Base-by-base conservation (phyloP, 2,113 vertebrate genomes). In the Cryptotis parvus region DNA sequence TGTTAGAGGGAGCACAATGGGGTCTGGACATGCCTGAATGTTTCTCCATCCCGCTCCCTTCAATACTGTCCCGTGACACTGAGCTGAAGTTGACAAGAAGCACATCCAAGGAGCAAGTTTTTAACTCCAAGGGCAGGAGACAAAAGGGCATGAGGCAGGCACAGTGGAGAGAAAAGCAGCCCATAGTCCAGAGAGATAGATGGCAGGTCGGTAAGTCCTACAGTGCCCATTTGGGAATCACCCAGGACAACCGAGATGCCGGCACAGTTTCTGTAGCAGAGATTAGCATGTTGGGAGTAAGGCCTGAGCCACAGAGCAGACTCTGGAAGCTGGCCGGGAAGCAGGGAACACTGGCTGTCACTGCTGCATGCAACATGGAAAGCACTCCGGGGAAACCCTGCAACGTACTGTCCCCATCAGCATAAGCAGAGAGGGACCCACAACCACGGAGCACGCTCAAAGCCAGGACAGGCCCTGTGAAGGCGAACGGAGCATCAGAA, bases 331-430 rank as follows among this genome's bases (percentile, higher is more conserved):
- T 1, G 15, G 35, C 35, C 83, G 84, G 80, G 35, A 81, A 45
- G 24, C 31, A 63, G 26, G 26, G 70, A 29, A 39, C 4, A 33
- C 41, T 20, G 0, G 18, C 33, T 31, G 66, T 68, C 43, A 52
- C 2, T 1, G 5, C 9, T 26, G 22, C 9, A 5, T 0, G 27
- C 12, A 2, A 1, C 0, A 2, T 4, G n/a, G 11, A 7, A 4
- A 24, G 27, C 1, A 41, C 11, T 0, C 2, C 0, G 22, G 4
- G 0, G 22, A 55, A 37, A 66, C 16, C 4, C 0, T 0, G 26
- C 29, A 66, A 4, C 22, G 41, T 86, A 6, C 33, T 0, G 0
- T 4, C 24, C 0, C 10, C 5, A 24, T 29, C 55, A 1, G 7
- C 1, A 49, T 76, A 4, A 15, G 63, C 61, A 0, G 0, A 7